Evolutionary conservation across 2,797 vertebrate genomes (phyloP), one percentile per base, ranked within the genome.

Genomic region (Anas bernieri): DNA sequence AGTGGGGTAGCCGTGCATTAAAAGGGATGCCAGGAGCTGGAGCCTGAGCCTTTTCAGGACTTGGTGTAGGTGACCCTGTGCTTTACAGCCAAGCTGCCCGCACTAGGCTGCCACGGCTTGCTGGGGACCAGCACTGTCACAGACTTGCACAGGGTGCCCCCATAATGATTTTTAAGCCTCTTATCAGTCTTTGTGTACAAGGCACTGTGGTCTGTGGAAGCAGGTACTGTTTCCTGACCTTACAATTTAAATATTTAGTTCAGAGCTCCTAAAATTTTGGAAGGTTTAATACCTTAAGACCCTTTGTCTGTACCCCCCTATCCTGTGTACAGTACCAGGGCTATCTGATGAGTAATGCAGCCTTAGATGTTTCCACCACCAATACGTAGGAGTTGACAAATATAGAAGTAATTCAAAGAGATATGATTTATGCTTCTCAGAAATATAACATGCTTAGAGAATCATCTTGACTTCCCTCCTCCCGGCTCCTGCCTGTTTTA

Each of bases 171-270:
- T 73, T 45, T 52, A 64, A 84, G 52, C 30, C 31, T 67, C 59
- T 92, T 91, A 59, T 17, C 67, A 28, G 70, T 18, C 41, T 86
- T 13, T 68, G 72, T 83, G 52, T 74, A 35, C 68, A 61, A 50
- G 67, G 54, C 3, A 1, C 78, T 80, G 54, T 75, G 28, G 22
- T 74, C 67, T 0, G 0, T 68, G 68, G 67, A 81, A 86, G 81
- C 30, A 0, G 0, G 64, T 67, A 15, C 66, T 54, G 0, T 31
- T 90, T 82, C 56, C 26, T 73, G 43, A 80, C 43, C 46, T 18
- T 76, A 54, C 28, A 80, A 33, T 43, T 94, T 72, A 66, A 86
- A 72, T 77, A 74, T 77, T 91, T 84, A 56, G 61, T 67, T 69
- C 68, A 86, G 63, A 94, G 20, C 25, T 22, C 83, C 52, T 78